Evolutionary conservation across 2,113 vertebrate genomes (phyloP), one percentile per base, ranked within the genome.

Genomic region (Gallinago paraguaiae): DNA sequence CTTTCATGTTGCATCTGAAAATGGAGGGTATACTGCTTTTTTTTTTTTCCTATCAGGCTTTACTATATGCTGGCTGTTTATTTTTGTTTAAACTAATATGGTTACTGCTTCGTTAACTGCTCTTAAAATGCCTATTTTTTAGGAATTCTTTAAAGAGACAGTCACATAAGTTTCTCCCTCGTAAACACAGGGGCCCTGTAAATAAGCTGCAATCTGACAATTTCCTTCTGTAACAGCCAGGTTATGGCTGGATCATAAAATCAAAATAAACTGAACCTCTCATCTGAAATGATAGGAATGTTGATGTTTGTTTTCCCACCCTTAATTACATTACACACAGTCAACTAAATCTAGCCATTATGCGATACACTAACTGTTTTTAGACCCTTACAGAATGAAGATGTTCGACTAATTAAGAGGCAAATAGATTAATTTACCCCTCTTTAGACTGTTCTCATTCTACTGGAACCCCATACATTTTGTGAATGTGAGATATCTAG

Each of bases 31-130:
- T 78, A 51, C 8, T 78, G 12, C 3, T 39, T 19, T 54, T 82
- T 94, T 39, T 39, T 39, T 39, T 96, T 95, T 84, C 57, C 69
- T 74, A 23, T 45, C 48, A 86, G 33, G 31, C 7, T 81, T 92
- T 76, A 79, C 39, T 90, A 20, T 80, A 46, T 25, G 6, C 8
- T 60, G 27, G 30, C 15, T 75, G 54, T 24, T 65, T 71, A 20
- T 65, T 87, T 95, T 88, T 94, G 35, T 82, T 90, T 91, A 77
- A 72, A 70, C 46, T n/a, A 39, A 82, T n/a, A 81, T 95, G 50
- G 37, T 84, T 48, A 59, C 6, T 88, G 51, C 51, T 28, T 53
- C 27, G 16, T 53, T 53, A 67, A 81, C 20, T 78, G 31, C 11
- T 93, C 24, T 15, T 80, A 15, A 70, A 48, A 67, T 64, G 4